These are phyloP conservation scores for Ursus arctos DNA, from an alignment of 2,113 vertebrate species.

Conservation along the genomic window DNA sequence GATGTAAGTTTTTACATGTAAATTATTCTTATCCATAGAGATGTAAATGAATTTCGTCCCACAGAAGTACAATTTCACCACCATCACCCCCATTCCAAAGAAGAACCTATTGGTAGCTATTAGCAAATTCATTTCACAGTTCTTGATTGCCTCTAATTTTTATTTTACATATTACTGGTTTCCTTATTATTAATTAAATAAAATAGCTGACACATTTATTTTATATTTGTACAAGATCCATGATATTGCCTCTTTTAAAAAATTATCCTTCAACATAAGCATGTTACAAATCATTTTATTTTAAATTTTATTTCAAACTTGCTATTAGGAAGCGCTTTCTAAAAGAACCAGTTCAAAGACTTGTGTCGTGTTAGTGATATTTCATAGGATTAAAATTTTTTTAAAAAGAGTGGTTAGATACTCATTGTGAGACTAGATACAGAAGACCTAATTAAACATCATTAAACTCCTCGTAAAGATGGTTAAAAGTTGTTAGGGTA, in stretches of 20 bases:
- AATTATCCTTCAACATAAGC: neutral
- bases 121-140: neutral
- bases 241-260: neutral
- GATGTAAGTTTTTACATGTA: neutral
- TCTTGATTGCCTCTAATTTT: neutral
- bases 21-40: neutral
- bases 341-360: neutral
- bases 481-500: neutral
- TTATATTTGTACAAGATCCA: neutral
- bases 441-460: neutral
- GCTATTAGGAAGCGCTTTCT: neutral
- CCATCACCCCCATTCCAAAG: neutral
- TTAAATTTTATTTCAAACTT: constrained; percentile 42
- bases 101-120: neutral
- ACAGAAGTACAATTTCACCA: neutral
- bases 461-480: neutral
- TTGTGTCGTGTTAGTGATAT: neutral
- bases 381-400: neutral
- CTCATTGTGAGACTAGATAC: neutral
- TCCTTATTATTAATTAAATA: neutral
- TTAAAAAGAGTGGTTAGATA: neutral
- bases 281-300: neutral
- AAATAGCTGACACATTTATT: neutral
- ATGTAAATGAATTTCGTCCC: neutral
- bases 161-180: neutral